These are phyloP conservation scores for Teleopsis dalmanni DNA, from an alignment of 1,140 invertebrate species.

Conservation along the genomic window DNA sequence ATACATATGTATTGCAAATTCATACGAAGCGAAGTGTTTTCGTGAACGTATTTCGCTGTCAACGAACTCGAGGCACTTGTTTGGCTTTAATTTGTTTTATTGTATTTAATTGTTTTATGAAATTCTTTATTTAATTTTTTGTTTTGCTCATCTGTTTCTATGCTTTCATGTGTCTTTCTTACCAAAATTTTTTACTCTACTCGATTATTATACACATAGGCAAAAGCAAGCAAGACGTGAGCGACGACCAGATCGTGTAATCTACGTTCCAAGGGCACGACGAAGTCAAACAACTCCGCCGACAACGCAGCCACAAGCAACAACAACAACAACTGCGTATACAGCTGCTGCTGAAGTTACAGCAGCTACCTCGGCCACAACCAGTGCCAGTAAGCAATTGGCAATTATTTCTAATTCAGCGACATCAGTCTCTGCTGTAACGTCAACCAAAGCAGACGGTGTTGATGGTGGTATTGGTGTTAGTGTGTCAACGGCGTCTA, in stretches of 20 bases:
- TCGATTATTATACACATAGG: slow-evolving; percentile 6
- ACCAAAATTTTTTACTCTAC: background rate
- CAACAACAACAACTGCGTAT: slow-evolving; percentile 19
- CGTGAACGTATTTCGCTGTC: too few relatives aligned
- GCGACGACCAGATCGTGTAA: slow-evolving; percentile 64
- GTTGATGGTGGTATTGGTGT: background rate
- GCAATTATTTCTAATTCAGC: slow-evolving; percentile 11
- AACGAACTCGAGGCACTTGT: too few relatives aligned
- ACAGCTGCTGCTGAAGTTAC: slow-evolving; percentile 7
- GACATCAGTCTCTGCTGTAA: slow-evolving; percentile 13
- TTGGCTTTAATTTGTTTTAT: slow-evolving; percentile 1
- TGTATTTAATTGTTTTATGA: background rate
- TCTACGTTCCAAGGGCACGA: slow-evolving; percentile 67
- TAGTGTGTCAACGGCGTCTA: background rate
- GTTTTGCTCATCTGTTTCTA: slow-evolving; percentile 7
- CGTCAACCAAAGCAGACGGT: slow-evolving; percentile 23
- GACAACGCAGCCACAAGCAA: slow-evolving; percentile 18
- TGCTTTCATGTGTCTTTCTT: background rate
- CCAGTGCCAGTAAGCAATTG: slow-evolving; percentile 12
- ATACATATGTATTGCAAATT: too few relatives aligned
- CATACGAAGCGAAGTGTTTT: too few relatives aligned
- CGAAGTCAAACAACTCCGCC: slow-evolving; percentile 48
- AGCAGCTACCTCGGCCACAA: slow-evolving; percentile 9
- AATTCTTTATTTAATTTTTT: slow-evolving; percentile 6
- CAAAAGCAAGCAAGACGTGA: slow-evolving; percentile 38